These are phyloP conservation scores for Neoascia interrupta DNA, from an alignment of 2,888 invertebrate genomes.

Conservation along the genomic window DNA sequence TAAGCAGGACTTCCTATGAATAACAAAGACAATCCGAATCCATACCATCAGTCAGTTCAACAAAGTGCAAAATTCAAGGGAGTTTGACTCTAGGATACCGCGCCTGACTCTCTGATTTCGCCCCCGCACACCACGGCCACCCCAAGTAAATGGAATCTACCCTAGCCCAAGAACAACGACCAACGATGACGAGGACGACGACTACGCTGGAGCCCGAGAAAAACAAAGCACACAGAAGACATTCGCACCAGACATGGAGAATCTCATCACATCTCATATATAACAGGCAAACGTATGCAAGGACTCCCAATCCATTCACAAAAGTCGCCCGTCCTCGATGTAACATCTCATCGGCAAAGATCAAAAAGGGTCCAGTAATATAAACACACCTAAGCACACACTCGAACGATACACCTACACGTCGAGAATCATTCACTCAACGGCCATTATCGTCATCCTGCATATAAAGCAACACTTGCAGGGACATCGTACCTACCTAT, in stretches of 20 bases:
- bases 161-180: slow-evolving; percentile 36
- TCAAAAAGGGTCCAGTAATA: slow-evolving; percentile 63
- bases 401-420: slow-evolving; percentile 39
- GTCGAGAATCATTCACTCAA: slow-evolving; percentile 69
- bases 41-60: slow-evolving; percentile 44
- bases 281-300: neutral
- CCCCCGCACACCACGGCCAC: neutral
- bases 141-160: slow-evolving; percentile 39
- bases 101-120: slow-evolving; percentile 2
- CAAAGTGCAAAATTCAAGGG: slow-evolving; percentile 57
- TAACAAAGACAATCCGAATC: slow-evolving; percentile 54
- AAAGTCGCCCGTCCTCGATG: slow-evolving; percentile 23
- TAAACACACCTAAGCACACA: slow-evolving; percentile 45
- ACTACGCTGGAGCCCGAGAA: slow-evolving; percentile 24
- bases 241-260: slow-evolving; percentile 66
- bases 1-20: slow-evolving; percentile 48
- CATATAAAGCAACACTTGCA: too few relatives aligned
- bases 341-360: slow-evolving; percentile 56
- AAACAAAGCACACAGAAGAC: slow-evolving; percentile 53
- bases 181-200: too few relatives aligned
- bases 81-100: slow-evolving; percentile 44
- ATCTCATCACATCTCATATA: slow-evolving; percentile 52
- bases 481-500: slow-evolving; percentile 30
- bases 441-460: slow-evolving; percentile 61
- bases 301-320: neutral